Base-by-base conservation (phyloP, 2,888 invertebrate species). In the Drosophila fungiperda region DNA sequence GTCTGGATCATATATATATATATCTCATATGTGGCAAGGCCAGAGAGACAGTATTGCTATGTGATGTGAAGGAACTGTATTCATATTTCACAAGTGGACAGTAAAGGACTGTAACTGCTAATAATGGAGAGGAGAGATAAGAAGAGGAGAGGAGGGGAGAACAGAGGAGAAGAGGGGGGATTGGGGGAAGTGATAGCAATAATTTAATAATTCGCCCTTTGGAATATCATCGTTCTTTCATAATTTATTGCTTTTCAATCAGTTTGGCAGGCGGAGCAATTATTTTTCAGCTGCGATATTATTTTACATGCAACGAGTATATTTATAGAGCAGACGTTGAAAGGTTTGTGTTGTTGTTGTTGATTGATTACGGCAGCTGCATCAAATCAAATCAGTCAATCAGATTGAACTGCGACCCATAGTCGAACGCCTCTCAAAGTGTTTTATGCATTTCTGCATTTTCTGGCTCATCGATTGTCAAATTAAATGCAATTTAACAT, bases 401-500 rank as follows among this genome's bases (percentile, higher is more conserved):
- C 62, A 63, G 40, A 33, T 68, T 68, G 65, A 45, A 60, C 78
- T 78, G 71, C 75, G 75, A 78, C 71, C 63, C 45, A 61, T 33
- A 66, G 52, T 72, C 61, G 78, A 78, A 78, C 78, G 78, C 78
- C 70, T 70, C 65, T 40, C 53, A 60, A 74, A 74, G 52, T 74
- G 61, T 49, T 58, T 20, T 29, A 36, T 38, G 61, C 29, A 23
- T 38, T 26, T n/a, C 12, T 61, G 75, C 55, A 73, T 76, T 81
- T 78, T 76, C 65, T 57, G 73, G 75, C 70, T 69, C 66, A 64
- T 78, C 80, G 85, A 59, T 71, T 80, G 78, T 65, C 87, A 73
- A 78, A 75, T 82, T 85, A 82, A 82, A 78, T 73, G 71, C 61
- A 74, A 79, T 81, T 85, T 79, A 73, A 76, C 70, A 67, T 78